Conservation (phyloP, 2,797 vertebrate genomes). For the Nannoperca australis region DNA sequence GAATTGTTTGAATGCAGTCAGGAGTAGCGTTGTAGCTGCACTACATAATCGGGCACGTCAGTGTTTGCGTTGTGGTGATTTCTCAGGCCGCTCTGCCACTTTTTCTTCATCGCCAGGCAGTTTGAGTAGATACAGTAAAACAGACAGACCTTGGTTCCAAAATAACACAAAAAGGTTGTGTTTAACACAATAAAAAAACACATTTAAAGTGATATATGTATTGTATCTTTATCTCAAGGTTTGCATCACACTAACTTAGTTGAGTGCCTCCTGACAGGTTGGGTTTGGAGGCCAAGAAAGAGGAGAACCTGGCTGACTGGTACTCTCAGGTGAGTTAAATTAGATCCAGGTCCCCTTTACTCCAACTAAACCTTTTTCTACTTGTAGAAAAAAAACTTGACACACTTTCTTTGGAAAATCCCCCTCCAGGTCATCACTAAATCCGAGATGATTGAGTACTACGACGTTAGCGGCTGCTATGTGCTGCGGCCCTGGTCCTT, state of each 20-base stretch:
- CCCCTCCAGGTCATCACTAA: slow-evolving; percentile 95
- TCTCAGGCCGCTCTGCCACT: neutral
- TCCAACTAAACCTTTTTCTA: neutral
- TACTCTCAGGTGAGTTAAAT: slow-evolving; percentile 93
- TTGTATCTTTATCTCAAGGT: accelerated
- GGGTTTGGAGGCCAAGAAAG: slow-evolving; percentile 96
- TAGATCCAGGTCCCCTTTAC: neutral
- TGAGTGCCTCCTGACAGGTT: slow-evolving; percentile 80
- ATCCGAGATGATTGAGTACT: slow-evolving; percentile 98
- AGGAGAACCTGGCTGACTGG: slow-evolving; percentile 97
- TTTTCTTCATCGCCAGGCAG: neutral
- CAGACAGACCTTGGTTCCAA: neutral
- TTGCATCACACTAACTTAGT: slow-evolving; percentile 1
- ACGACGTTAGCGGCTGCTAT: slow-evolving; percentile 98
- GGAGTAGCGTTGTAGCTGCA: neutral
- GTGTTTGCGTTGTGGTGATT: neutral
- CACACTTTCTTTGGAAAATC: neutral
- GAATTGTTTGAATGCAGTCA: neutral
- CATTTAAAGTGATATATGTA: neutral
- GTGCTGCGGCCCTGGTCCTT: slow-evolving; percentile 96
- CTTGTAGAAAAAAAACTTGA: neutral
- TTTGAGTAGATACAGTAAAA: neutral
- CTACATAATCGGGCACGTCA: neutral
- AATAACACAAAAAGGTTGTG: neutral
- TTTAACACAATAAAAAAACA: neutral